A percentile compares a stretch with the other conserved stretches of the same genome.
phyloP scores from a whole-genome alignment of 2,888 invertebrate species.

The Deladenus siricidicola region DNA sequence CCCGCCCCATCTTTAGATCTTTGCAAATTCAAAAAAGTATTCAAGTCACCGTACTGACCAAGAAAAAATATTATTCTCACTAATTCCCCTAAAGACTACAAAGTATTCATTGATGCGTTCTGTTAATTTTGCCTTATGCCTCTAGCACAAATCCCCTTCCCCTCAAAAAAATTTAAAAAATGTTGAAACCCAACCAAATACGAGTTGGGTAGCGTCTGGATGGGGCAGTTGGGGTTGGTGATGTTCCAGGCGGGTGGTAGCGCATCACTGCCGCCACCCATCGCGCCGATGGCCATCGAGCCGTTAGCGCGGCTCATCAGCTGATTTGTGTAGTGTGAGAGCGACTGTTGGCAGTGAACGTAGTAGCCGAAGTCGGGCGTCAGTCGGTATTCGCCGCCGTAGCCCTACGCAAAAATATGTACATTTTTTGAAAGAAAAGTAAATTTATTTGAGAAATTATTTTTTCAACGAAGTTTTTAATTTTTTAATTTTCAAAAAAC shows the following conservation, averaged over 20 bases:
- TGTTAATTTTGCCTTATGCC: too few relatives aligned
- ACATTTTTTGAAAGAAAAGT: neutral
- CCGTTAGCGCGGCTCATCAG: conserved; percentile 22
- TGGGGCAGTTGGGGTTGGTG: conserved; percentile 36
- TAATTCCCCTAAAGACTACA: too few relatives aligned
- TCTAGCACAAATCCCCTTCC: too few relatives aligned
- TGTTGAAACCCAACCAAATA: too few relatives aligned
- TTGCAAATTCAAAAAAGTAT: too few relatives aligned
- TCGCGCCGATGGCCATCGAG: too few relatives aligned
- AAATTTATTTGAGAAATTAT: neutral
- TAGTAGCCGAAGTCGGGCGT: conserved; percentile 49
- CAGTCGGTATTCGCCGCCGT: conserved; percentile 44
- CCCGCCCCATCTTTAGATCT: too few relatives aligned
- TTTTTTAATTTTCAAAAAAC: neutral
- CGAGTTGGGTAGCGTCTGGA: conserved; percentile 33
- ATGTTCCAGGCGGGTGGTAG: conserved; percentile 29
- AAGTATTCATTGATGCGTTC: too few relatives aligned
- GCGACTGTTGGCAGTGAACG: conserved; percentile 38
- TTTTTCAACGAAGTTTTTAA: neutral
- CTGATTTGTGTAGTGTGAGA: conserved; percentile 38
- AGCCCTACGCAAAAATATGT: conserved; percentile 24
- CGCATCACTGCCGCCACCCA: neutral
- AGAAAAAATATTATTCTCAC: too few relatives aligned
- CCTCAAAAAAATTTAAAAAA: too few relatives aligned
- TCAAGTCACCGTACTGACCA: too few relatives aligned